Base-by-base conservation (phyloP, 2,888 invertebrate species). In the Scaptomyza cyrtandrae region DNA sequence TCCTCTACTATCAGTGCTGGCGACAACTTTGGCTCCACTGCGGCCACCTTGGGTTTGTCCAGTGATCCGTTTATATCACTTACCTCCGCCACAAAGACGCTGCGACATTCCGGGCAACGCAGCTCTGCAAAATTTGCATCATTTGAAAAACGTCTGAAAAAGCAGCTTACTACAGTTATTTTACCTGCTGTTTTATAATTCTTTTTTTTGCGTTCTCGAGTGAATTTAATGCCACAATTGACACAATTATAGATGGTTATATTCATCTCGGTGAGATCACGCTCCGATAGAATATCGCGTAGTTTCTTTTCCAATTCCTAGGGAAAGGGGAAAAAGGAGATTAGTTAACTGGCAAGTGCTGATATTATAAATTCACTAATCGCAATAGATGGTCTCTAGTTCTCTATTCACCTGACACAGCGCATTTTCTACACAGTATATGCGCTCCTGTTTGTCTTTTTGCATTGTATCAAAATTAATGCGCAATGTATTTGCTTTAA, bases 211-310 rank as follows among this genome's bases (percentile, higher is more conserved):
- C 78, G 90, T 74, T 94, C 94, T 63, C 93, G 92, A 2, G 93
- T 93, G 89, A 95, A 95, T 71, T 94, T 93, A 10, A 94, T 93
- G 3, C 93, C 93, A 78, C 95, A 95, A 86, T 94, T 95, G 86
- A 95, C 93, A 85, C 95, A 95, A 72, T 92, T 92, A 84, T 93
- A 94, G 3, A 93, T 88, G 29, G 90, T 92, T 78, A 93, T 93
- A 65, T 93, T 93, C 90, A 93, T 92, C 77, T 93, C 93, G 35
- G 82, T 88, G 50, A 94, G 91, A 54, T 93, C 91, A 39, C 93
- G 92, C 48, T 92, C 89, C 3, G 92, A 93, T 6, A 94, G 91
- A 56, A 92, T 92, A 16, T 93, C 91, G 6, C 92, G 91, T 27
- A 94, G 81, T 50, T 90, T 92, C 60, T 91, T 88, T 54, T 93